Evolutionary conservation across 2,113 vertebrate genomes (phyloP).

Genomic region (Triplophysa siluroides): DNA sequence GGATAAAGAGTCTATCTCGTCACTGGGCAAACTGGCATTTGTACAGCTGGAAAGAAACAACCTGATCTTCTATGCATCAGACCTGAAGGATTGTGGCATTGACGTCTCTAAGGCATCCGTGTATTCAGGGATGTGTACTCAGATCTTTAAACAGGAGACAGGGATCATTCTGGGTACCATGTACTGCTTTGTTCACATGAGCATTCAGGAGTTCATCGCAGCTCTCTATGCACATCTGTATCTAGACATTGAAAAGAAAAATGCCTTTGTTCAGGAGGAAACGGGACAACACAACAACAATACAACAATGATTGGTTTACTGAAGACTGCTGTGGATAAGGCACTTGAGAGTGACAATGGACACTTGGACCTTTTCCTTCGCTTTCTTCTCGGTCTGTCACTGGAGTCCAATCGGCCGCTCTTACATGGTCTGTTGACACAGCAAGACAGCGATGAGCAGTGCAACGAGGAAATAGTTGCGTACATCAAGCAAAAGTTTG

Average conservation of each 20-base stretch:
- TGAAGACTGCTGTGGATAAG: not conserved
- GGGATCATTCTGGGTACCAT: not conserved
- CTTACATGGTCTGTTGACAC: not conserved
- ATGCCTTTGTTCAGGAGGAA: not conserved
- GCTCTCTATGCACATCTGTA: slow-evolving; percentile 9
- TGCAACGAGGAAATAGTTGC: not conserved
- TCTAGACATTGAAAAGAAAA: not conserved
- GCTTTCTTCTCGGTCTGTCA: too few species aligned
- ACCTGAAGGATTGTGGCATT: too few species aligned
- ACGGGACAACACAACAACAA: not conserved
- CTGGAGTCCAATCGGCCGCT: not conserved
- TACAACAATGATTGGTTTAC: not conserved
- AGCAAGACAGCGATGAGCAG: not conserved
- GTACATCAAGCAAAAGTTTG: slow-evolving; percentile 34
- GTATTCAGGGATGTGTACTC: slow-evolving; percentile 7
- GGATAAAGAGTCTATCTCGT: slow-evolving; percentile 4
- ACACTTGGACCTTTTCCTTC: too few species aligned
- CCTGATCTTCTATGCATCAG: not conserved
- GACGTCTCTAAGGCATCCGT: too few species aligned
- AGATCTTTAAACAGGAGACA: slow-evolving; percentile 11
- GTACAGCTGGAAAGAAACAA: not conserved
- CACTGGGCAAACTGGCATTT: slow-evolving; percentile 39
- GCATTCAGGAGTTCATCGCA: slow-evolving; percentile 32
- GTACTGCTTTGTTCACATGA: slow-evolving; percentile 32
- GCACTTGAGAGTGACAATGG: too few species aligned